Percentiles rank a stretch among this genome's conserved stretches.
Conservation (phyloP, 1,140 invertebrate species). For the Drosophila sechellia region DNA sequence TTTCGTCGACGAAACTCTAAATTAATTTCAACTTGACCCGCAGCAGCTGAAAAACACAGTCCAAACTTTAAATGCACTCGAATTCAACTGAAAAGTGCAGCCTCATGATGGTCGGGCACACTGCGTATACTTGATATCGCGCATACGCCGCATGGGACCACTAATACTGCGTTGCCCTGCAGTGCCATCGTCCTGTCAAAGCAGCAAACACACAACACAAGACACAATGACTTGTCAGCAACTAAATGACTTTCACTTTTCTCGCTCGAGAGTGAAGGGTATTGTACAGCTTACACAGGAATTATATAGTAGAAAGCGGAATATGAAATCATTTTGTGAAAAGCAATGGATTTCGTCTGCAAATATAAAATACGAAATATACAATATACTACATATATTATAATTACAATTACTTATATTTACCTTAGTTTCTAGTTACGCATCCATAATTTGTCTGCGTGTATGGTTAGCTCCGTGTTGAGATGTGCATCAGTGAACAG, state of each 20-base stretch:
- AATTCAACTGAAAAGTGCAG: constrained; percentile 74
- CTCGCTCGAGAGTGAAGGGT: constrained; percentile 14
- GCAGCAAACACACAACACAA: constrained; percentile 34
- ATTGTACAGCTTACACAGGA: neutral
- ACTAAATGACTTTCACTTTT: constrained; percentile 77
- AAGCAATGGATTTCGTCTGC: neutral
- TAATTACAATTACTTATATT: neutral
- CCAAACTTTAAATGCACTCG: constrained; percentile 66
- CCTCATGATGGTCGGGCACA: constrained; percentile 51
- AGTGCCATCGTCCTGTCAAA: constrained; percentile 51
- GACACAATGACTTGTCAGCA: constrained; percentile 56
- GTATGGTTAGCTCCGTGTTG: constrained; percentile 3
- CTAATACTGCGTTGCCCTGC: constrained; percentile 3
- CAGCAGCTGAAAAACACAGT: constrained; percentile 30
- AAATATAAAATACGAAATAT: no score
- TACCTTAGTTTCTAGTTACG: neutral
- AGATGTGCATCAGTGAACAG: constrained; percentile 20
- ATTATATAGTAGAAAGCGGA: neutral
- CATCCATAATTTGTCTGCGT: neutral
- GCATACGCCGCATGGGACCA: constrained; percentile 64
- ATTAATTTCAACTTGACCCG: constrained; percentile 70
- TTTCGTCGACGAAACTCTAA: constrained; percentile 53
- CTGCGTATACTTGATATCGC: constrained; percentile 75
- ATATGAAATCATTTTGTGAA: neutral
- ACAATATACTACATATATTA: no score